These are phyloP conservation scores for Steinernema carpocapsae DNA, from an alignment of 2,888 invertebrate genomes.

Conservation along the genomic window DNA sequence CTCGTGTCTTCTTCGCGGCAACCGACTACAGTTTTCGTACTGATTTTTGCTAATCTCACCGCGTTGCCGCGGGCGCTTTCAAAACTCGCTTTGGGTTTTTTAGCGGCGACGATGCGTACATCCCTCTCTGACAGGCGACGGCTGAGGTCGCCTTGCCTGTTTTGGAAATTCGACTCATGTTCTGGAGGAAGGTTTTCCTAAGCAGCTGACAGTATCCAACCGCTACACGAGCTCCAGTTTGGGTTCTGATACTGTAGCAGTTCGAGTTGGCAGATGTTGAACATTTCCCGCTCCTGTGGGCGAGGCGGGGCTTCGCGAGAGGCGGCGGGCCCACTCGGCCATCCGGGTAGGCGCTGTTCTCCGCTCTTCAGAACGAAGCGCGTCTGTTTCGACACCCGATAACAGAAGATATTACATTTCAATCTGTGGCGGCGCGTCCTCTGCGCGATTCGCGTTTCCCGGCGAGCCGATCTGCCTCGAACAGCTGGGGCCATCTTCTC, in stretches of 20 bases:
- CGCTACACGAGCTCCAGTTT: neutral
- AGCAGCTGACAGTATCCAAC: too few relatives aligned
- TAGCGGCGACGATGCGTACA: neutral
- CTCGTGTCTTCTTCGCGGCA: too few relatives aligned
- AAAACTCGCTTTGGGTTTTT: conserved; percentile 25
- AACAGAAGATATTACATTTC: conserved; percentile 27
- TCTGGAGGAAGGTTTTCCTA: too few relatives aligned
- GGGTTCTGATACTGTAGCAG: neutral
- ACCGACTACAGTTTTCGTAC: conserved; percentile 10
- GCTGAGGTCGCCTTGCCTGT: neutral
- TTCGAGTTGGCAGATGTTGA: neutral
- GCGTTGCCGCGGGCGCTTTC: conserved; percentile 31
- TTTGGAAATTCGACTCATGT: too few relatives aligned
- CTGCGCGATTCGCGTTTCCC: neutral
- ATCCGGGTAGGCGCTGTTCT: too few relatives aligned
- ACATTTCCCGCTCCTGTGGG: neutral
- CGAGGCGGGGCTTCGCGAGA: too few relatives aligned
- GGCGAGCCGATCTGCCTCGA: neutral
- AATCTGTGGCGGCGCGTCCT: conserved; percentile 7
- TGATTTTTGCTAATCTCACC: conserved; percentile 14
- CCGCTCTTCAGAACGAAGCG: neutral
- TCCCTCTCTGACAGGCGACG: neutral
- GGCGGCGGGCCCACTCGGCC: too few relatives aligned
- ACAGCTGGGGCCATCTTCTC: neutral
- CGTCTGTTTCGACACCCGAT: neutral